These are phyloP conservation scores for Pristionchus mayeri DNA, from an alignment of 2,888 invertebrate genomes.

Conservation along the genomic window DNA sequence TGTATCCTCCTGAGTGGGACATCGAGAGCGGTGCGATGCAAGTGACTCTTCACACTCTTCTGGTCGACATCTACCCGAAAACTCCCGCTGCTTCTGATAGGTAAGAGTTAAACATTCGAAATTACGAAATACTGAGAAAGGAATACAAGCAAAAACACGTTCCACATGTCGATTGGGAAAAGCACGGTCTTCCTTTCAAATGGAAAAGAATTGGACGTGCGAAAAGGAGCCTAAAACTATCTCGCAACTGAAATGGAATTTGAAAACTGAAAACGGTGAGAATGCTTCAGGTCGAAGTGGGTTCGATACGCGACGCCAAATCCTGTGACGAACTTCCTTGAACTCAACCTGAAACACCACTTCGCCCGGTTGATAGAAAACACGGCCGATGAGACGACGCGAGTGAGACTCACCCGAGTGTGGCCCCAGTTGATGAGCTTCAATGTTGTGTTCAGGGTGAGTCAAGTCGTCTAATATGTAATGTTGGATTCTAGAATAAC, in stretches of 20 bases:
- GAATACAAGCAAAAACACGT: too few species aligned
- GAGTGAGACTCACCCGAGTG: constrained; percentile 63
- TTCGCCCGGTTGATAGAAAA: constrained; percentile 39
- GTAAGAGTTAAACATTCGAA: constrained; percentile 4
- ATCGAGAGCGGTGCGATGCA: constrained; percentile 92
- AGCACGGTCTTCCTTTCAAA: too few species aligned
- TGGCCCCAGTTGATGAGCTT: constrained; percentile 72
- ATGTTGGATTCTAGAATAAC: too few species aligned
- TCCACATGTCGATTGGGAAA: too few species aligned
- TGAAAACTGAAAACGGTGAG: too few species aligned
- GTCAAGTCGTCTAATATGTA: too few species aligned
- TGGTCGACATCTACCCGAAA: constrained; percentile 89
- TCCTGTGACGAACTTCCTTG: constrained; percentile 63
- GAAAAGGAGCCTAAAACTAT: too few species aligned
- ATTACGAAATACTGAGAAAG: too few species aligned
- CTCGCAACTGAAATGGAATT: too few species aligned
- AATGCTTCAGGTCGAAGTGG: constrained; percentile 62
- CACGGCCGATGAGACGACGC: constrained; percentile 70
- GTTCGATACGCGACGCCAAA: constrained; percentile 68
- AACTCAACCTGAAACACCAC: constrained; percentile 54
- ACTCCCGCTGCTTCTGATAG: constrained; percentile 84
- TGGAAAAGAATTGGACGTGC: too few species aligned
- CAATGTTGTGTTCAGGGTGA: constrained; percentile 69
- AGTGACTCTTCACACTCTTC: constrained; percentile 82
- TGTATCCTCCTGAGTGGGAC: constrained; percentile 73